phyloP scores from a whole-genome alignment of 2,888 invertebrate species.

The Oxytorus armatus region DNA sequence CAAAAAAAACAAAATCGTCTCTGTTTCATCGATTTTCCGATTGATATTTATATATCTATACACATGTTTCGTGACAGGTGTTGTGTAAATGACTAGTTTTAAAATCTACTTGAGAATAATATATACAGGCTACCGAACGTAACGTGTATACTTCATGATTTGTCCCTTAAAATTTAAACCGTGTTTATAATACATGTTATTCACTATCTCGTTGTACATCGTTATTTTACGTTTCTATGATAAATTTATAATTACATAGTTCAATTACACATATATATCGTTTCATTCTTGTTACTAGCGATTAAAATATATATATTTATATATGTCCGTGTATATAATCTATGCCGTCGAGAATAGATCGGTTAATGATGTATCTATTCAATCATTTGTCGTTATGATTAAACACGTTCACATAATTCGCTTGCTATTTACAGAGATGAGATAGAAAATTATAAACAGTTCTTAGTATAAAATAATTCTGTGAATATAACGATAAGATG shows the following conservation, averaged over 20 bases:
- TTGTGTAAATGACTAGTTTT: constrained; percentile 77
- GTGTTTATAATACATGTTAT: constrained; percentile 78
- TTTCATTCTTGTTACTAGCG: constrained; percentile 69
- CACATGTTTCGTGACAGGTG: constrained; percentile 55
- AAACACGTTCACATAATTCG: constrained; percentile 66
- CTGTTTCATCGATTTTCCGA: constrained; percentile 31
- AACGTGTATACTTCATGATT: constrained; percentile 77
- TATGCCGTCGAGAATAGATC: constrained; percentile 9
- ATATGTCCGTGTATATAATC: constrained; percentile 56
- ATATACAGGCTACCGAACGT: constrained; percentile 71
- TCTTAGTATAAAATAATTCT: constrained; percentile 81
- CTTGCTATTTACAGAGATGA: constrained; percentile 82
- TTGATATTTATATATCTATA: constrained; percentile 59
- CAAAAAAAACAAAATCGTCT: constrained; percentile 19
- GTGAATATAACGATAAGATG: constrained; percentile 80
- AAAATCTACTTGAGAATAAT: constrained; percentile 74
- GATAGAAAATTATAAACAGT: constrained; percentile 83
- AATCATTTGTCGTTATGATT: constrained; percentile 48
- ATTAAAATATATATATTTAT: constrained; percentile 75
- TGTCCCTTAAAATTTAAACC: constrained; percentile 74
- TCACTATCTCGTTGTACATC: constrained; percentile 83
- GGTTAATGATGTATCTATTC: constrained; percentile 23
- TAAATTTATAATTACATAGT: constrained; percentile 75
- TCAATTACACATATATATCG: constrained; percentile 65
- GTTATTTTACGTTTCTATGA: constrained; percentile 75